phyloP scores from a whole-genome alignment of 2,113 vertebrate genomes.

The Potamarius usumacintae region DNA sequence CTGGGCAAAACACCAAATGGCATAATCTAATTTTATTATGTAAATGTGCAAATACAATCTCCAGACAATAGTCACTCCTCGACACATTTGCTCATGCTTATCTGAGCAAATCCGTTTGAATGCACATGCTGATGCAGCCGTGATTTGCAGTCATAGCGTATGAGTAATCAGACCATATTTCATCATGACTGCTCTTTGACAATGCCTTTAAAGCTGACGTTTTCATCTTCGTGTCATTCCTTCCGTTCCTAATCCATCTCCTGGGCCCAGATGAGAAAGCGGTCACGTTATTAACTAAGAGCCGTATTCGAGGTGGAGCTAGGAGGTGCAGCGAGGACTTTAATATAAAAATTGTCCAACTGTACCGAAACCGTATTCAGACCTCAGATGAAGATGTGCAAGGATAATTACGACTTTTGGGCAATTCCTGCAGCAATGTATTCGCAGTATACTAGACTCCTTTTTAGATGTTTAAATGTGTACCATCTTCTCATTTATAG shows the following conservation, averaged over 20 bases:
- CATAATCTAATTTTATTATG: conserved; percentile 35
- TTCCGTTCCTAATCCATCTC: conserved; percentile 10
- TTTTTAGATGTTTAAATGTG: too few species aligned
- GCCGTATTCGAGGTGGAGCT: neutral
- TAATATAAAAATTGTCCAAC: neutral
- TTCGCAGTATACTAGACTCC: too few species aligned
- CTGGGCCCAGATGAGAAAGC: neutral
- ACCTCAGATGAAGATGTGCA: neutral
- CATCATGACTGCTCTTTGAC: conserved; percentile 6
- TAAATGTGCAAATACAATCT: conserved; percentile 26
- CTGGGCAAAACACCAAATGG: conserved; percentile 30
- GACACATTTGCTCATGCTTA: conserved; percentile 19
- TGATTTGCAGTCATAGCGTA: neutral
- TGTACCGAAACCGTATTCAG: neutral
- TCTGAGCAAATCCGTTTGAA: conserved; percentile 6
- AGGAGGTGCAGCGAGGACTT: neutral
- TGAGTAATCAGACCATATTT: conserved; percentile 26
- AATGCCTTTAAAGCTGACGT: conserved; percentile 1
- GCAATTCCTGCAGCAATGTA: too few species aligned
- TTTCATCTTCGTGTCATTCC: neutral
- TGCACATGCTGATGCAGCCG: neutral
- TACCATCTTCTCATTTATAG: too few species aligned
- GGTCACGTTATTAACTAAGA: neutral
- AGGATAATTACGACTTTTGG: too few species aligned
- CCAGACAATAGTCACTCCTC: conserved; percentile 24